These are phyloP conservation scores for Drosophila kokeensis DNA, from an alignment of 2,888 invertebrate species.

Conservation along the genomic window DNA sequence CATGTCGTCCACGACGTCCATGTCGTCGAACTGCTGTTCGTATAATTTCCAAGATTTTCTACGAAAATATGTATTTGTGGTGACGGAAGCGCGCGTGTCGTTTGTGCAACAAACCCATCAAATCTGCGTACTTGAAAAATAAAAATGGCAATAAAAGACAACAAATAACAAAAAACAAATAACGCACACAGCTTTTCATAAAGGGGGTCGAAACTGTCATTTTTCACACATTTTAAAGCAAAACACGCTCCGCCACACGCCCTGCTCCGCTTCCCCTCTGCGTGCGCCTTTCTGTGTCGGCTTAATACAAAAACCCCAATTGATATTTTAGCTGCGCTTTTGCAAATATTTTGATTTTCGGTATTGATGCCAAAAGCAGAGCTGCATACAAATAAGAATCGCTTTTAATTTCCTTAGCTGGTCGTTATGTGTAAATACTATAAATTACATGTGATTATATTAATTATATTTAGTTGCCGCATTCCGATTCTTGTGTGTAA, in stretches of 20 bases:
- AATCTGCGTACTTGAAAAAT: slow-evolving; percentile 15
- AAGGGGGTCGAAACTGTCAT: not conserved
- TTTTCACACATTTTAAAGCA: not conserved
- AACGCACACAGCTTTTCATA: not conserved
- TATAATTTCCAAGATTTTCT: slow-evolving; percentile 49
- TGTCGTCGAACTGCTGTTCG: slow-evolving; percentile 47
- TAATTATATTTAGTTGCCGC: not conserved
- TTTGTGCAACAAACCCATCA: slow-evolving; percentile 40
- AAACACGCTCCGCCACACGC: not conserved
- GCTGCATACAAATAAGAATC: slow-evolving; percentile 48
- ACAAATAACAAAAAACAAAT: slow-evolving; percentile 18
- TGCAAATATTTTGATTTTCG: slow-evolving; percentile 52
- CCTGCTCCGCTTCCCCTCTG: not conserved
- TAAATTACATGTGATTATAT: not conserved
- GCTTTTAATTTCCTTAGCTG: slow-evolving; percentile 59
- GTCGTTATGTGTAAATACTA: slow-evolving; percentile 29
- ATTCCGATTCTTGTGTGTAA: not conserved
- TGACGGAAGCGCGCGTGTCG: slow-evolving; percentile 73
- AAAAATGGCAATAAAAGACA: slow-evolving; percentile 20
- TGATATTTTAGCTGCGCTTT: slow-evolving; percentile 63
- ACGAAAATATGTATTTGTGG: slow-evolving; percentile 47
- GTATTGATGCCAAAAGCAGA: slow-evolving; percentile 51
- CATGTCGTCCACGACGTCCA: slow-evolving; percentile 21
- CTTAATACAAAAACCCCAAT: slow-evolving; percentile 35
- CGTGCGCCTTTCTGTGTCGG: not conserved